Base-by-base conservation (phyloP, 2,113 vertebrate genomes). In the Sander lucioperca region DNA sequence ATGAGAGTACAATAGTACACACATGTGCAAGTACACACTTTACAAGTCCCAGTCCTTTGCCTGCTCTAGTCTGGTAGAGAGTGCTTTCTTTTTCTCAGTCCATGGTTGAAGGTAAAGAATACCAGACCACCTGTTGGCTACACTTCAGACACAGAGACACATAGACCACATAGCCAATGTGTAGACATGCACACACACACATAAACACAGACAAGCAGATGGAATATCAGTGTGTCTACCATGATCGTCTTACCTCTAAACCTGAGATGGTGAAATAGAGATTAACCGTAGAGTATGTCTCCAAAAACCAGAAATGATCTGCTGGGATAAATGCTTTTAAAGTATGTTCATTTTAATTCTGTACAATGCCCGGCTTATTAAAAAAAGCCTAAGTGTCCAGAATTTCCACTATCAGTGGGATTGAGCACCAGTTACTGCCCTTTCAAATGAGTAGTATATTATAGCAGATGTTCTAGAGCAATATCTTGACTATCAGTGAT, bases 51-150 rank as follows among this genome's bases (percentile, higher is more conserved):
- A 58, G 39, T 39, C 51, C 33, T 84, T 63, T 39, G 10, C 25
- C 11, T 76, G 61, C 2, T 53, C 19, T n/a, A 13, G 54, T 47
- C 48, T 62, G 13, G 25, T 61, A 53, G 6, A 50, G 14, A 19
- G 7, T 0, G 1, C 53, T 56, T 45, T 58, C 21, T 77, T 30
- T 53, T 72, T 57, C 61, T 23, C 48, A 16, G 27, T 23, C 47
- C 10, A 18, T 61, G 36, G 27, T 59, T 58, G 16, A n/a, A 61
- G 50, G 70, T 80, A 82, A 78, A 80, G 63, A 84, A 72, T 74
- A 71, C 79, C 79, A 88, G 83, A 82, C 77, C 85, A 89, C 77
- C 83, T 79, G 59, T 83, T 92, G 81, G 78, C 74, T 72, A 25
- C 19, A 68, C 73, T 70, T 88, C 74, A 87, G 67, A 88, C 75